Evolutionary conservation across 2,797 vertebrate species (phyloP), one percentile per base, ranked within the genome.

Genomic region (Hyperoplus lanceolatus): DNA sequence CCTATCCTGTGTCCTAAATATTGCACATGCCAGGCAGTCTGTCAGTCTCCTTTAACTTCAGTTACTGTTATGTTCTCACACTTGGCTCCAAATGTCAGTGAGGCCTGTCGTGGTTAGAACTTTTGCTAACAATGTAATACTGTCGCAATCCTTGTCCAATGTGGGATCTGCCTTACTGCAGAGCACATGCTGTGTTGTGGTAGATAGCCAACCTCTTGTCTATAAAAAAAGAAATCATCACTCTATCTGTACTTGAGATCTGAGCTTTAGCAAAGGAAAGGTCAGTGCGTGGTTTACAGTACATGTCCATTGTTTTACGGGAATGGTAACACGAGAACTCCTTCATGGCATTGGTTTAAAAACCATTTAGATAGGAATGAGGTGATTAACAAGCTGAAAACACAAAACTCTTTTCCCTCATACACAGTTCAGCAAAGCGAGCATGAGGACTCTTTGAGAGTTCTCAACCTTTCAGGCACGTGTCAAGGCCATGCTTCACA

Each of bases 361-460:
- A 86, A 75, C 70, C 55, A 82, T 80, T 86, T 56, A 83, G 51
- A 77, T 74, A 69, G 83, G 79, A 89, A 89, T 85, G 78, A 82
- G 48, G 66, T 74, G 87, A 92, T 87, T 75, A 85, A 80, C 12
- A 11, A 15, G 12, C 57, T 4, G 53, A 84, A 82, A 65, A 75
- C 61, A 77, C 55, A 60, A 61, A 80, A 67, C 38, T 50, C 39
- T 53, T 57, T 63, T 51, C 38, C 64, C 50, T 58, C 10, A 56
- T 81, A 48, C 58, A 83, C 79, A 80, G 65, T 18, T 81, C 68
- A 50, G 29, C 57, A 55, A 46, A 67, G 15, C 57, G 39, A 83
- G 18, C n/a, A 59, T 70, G 36, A 76, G 65, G 72, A 71, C 63
- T 69, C 53, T 75, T 55, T 18, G 66, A 75, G 41, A 53, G 49